Base-by-base conservation (phyloP, 2,888 invertebrate species). In the Heterodera filipjevi region DNA sequence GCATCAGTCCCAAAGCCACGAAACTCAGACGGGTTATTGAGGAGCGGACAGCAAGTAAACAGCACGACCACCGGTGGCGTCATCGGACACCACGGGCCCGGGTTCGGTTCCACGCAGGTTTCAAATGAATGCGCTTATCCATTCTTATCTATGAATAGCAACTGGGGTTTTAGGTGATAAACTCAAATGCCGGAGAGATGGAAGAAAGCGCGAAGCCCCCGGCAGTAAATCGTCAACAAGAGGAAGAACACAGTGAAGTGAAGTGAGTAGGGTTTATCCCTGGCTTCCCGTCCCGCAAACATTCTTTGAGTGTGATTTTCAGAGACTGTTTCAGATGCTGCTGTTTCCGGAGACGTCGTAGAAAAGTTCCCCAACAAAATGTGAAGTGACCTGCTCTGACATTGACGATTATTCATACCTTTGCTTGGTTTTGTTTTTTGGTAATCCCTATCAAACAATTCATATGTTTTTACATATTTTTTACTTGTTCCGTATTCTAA, bases 71-170 rank as follows among this genome's bases (percentile, higher is more conserved):
- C 79, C 30, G 70, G 66, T 2, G 79, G 78, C 19, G 75, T 33
- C 33, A 78, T 80, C 19, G 76, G 71, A 35, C 68, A 70, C 32
- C 83, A 81, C 32, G 80, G 78, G 46, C 84, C 82, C 14, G 84
- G 86, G 30, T 88, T 88, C 72, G 88, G 88, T 59, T 88, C 88
- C 12, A 88, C 87, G 30, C 88, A 87, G 85, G 87, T 87, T 53
- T 32, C 64, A 64, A 64, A 64, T 14, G 16, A 14, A 22, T 12
- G 16, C 8, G 64, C 64, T 12, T 27, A 1, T 6, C n/a, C n/a
- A n/a, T n/a, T n/a, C 19, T 32, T 53, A 16, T 39, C 44, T 35
- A 32, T 8, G 39, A 12, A 39, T 2, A 10, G 39, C 6, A 10
- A 12, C 39, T 39, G 39, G 39, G 39, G 39, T 10, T 70, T n/a